Percentiles rank a stretch among this genome's conserved stretches.
phyloP scores from a whole-genome alignment of 2,797 vertebrate genomes.

The Ceryle rudis region DNA sequence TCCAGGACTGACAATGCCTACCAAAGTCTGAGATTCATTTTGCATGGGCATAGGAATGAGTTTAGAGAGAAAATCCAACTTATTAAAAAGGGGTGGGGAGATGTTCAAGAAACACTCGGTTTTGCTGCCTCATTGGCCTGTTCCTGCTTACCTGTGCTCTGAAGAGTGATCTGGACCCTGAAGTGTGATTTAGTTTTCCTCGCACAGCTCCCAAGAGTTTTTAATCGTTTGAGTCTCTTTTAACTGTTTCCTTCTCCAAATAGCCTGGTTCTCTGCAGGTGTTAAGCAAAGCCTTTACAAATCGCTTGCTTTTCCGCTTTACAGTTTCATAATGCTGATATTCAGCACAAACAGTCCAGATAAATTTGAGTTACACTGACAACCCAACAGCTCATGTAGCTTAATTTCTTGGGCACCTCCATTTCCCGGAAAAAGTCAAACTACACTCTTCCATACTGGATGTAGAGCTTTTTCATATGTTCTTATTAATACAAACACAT shows the following conservation, averaged over 20 bases:
- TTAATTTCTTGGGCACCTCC: background rate
- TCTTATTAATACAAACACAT: background rate
- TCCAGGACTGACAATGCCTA: background rate
- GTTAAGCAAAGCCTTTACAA: background rate
- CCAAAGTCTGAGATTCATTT: background rate
- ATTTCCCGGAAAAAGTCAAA: background rate
- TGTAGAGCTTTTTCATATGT: rapidly evolving
- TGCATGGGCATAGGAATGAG: background rate
- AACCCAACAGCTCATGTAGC: background rate
- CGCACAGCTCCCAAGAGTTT: background rate
- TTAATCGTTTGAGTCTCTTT: background rate
- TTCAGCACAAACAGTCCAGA: background rate
- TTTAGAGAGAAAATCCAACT: background rate
- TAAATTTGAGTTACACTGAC: background rate
- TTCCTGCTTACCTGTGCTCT: background rate
- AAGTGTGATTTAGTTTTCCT: background rate
- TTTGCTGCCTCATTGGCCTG: background rate
- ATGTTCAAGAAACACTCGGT: background rate
- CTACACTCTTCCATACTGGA: background rate
- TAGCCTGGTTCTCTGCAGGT: background rate
- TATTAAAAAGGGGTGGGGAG: background rate
- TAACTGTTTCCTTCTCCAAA: background rate
- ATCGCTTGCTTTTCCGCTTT: background rate
- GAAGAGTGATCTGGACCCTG: background rate
- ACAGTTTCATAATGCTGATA: background rate